These are phyloP conservation scores for Thalassaphorura encarpata DNA, from an alignment of 1,140 invertebrate genomes.

Conservation along the genomic window DNA sequence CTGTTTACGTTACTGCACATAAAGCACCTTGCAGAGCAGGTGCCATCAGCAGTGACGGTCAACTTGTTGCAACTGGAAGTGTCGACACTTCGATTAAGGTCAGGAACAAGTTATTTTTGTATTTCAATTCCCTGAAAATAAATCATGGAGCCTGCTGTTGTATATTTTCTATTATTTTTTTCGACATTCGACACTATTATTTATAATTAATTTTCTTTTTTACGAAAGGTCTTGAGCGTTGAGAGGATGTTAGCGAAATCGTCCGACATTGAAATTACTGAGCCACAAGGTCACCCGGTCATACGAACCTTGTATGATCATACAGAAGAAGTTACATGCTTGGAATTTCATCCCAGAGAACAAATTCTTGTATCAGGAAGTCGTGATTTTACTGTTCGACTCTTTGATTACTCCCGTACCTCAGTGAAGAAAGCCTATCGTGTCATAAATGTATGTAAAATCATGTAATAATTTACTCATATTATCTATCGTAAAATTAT, in stretches of 20 bases:
- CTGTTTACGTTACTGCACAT: constrained; percentile 96
- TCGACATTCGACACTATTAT: constrained; percentile 1
- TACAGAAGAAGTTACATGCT: constrained; percentile 88
- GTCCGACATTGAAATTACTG: constrained; percentile 57
- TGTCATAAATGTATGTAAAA: constrained; percentile 56
- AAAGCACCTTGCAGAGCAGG: constrained; percentile 91
- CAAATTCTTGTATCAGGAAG: constrained; percentile 51
- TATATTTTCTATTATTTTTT: too few species aligned
- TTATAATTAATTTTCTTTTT: constrained; percentile 17
- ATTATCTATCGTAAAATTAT: too few species aligned
- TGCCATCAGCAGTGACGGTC: constrained; percentile 87
- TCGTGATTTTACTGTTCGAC: constrained; percentile 82
- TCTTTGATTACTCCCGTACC: constrained; percentile 97
- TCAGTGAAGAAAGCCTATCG: constrained; percentile 96
- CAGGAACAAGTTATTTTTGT: constrained; percentile 10
- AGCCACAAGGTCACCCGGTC: constrained; percentile 90
- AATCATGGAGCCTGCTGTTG: too few species aligned
- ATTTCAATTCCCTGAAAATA: neutral
- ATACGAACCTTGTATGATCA: constrained; percentile 98
- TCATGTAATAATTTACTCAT: neutral
- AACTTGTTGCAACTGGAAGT: constrained; percentile 94
- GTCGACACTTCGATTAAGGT: constrained; percentile 96
- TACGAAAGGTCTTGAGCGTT: constrained; percentile 76
- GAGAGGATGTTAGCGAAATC: constrained; percentile 95
- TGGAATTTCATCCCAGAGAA: constrained; percentile 84